Base-by-base conservation (phyloP, 2,888 invertebrate genomes). In the Ormyrus nitidulus region DNA sequence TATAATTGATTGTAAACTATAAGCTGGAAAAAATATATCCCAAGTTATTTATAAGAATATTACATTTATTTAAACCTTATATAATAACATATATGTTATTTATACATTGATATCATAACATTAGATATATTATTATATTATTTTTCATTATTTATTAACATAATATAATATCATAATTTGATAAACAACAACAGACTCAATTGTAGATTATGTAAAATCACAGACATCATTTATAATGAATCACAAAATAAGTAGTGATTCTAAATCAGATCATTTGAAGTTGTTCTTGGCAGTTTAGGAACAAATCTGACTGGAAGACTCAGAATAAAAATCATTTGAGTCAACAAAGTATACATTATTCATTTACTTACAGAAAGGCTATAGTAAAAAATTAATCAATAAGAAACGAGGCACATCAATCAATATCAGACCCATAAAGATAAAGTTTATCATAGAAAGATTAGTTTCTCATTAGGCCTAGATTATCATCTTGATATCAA, bases 181-280 rank as follows among this genome's bases (percentile, higher is more conserved):
- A 34, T 34, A 34, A 34, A 34, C 58, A 62, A 48, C 54, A 69
- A 53, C 48, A 71, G 46, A 34, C n/a, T 77, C 54, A 65, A 65
- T 54, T 53, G 68, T 8, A 72, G 69, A 80, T 80, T 76, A 72
- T 72, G 51, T 80, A 80, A 79, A 81, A 81, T 82, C 74, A 80
- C 73, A 80, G 78, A 75, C 62, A 59, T 78, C 71, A 74, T 74
- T 71, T 66, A 76, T 34, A 34, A 44, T 68, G 62, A 71, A 65
- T 73, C 69, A 62, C 59, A 66, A 58, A 80, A 75, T 54, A 71
- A n/a, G 51, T 46, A 10, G 8, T 71, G 46, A 79, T 62, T 79
- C 64, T 58, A 11, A 44, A 58, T 69, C 53, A 79, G 56, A 64
- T 68, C 69, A 19, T 75, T 72, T 69, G 48, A 72, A 0, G 4